Evolutionary conservation across 2,113 vertebrate species (phyloP).

Genomic region (Urocynchramus pylzowi): DNA sequence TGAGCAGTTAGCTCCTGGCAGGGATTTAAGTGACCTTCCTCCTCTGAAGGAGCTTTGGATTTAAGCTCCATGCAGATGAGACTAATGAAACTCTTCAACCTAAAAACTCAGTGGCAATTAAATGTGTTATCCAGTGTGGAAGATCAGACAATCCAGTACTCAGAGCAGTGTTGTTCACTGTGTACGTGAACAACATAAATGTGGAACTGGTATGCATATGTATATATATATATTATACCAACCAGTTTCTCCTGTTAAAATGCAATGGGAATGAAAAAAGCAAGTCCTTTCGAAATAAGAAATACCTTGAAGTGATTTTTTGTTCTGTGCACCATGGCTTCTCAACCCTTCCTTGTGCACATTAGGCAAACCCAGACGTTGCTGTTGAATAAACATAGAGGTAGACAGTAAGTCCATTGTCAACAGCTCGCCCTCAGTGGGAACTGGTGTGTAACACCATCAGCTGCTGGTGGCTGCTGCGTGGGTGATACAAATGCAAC

Average conservation of each 20-base stretch:
- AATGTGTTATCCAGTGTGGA: not conserved
- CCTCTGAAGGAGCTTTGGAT: conserved; percentile 7
- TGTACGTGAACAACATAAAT: not conserved
- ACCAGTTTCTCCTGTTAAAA: not conserved
- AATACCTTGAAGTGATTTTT: not conserved
- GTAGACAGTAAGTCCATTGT: not conserved
- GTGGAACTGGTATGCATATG: not conserved
- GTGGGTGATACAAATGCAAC: not conserved
- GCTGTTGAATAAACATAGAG: not conserved
- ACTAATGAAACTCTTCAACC: conserved; percentile 19
- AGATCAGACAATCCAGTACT: not conserved
- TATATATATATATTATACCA: not conserved
- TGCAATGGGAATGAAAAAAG: not conserved
- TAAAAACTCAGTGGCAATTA: not conserved
- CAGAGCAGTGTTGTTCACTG: too few relatives aligned
- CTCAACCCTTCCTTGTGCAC: not conserved
- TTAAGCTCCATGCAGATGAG: conserved; percentile 3
- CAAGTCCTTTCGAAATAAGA: not conserved
- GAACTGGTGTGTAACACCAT: not conserved
- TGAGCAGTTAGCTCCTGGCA: conserved; percentile 26
- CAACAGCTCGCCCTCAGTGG: not conserved
- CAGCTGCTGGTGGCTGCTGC: not conserved
- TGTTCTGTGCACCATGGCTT: not conserved
- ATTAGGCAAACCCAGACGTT: not conserved
- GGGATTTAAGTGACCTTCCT: conserved; percentile 44